Percentiles rank a stretch among this genome's conserved stretches.
These are phyloP conservation scores for Tethea ocularis DNA, from an alignment of 2,888 invertebrate genomes.

Conservation along the genomic window DNA sequence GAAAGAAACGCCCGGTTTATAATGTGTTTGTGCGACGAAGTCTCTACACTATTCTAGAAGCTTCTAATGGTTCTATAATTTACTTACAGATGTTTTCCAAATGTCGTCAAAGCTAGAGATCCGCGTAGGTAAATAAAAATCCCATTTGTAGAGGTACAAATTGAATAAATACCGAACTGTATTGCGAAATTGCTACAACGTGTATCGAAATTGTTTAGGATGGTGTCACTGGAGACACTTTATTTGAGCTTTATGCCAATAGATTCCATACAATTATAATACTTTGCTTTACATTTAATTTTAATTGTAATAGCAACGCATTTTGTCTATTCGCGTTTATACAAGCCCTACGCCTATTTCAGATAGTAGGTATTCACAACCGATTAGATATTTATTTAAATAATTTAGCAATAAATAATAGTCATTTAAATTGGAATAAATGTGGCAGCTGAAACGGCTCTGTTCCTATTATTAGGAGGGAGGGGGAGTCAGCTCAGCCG, in stretches of 20 bases:
- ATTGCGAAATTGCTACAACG: not conserved
- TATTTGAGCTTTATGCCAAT: not conserved
- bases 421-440: not conserved
- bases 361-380: not conserved
- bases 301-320: too few species aligned
- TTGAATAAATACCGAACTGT: conserved; percentile 4
- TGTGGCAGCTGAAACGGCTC: not conserved
- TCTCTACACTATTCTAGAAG: not conserved
- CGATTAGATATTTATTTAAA: not conserved
- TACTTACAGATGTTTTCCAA: not conserved
- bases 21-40: not conserved
- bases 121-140: conserved; percentile 3
- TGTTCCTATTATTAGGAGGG: not conserved
- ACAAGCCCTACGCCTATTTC: not conserved
- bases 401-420: not conserved
- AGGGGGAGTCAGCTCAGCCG: not conserved
- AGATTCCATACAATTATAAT: not conserved
- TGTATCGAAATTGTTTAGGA: conserved; percentile 4
- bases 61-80: not conserved
- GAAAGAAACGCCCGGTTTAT: not conserved
- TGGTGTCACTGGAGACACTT: not conserved
- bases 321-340: too few species aligned
- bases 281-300: too few species aligned
- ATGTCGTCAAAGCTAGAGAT: not conserved
- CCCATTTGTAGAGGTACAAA: conserved; percentile 5